Conservation (phyloP, 2,888 invertebrate species). For the Epicampocera succincta region DNA sequence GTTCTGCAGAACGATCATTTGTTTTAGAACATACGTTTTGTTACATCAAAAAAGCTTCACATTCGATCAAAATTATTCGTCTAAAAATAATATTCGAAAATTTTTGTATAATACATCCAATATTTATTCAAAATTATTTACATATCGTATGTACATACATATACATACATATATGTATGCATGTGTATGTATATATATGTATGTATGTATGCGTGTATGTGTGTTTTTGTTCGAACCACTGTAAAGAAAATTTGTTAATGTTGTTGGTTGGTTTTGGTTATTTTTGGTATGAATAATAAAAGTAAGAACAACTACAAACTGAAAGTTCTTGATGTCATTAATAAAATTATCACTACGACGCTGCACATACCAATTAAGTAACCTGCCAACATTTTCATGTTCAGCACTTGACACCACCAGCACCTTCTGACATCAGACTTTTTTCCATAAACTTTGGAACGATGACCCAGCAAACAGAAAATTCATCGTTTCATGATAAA, state of each 20-base stretch:
- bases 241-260: constrained; percentile 7
- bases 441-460: constrained; percentile 3
- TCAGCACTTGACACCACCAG: constrained; percentile 75
- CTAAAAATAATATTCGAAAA: too few relatives aligned
- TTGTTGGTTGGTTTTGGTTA: constrained; percentile 14
- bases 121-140: too few relatives aligned
- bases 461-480: neutral
- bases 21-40: too few relatives aligned
- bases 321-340: constrained; percentile 79
- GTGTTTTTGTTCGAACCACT: too few relatives aligned
- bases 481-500: too few relatives aligned
- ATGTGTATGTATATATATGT: too few relatives aligned
- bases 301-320: constrained; percentile 54
- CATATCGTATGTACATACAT: too few relatives aligned
- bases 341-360: constrained; percentile 81
- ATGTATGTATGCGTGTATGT: too few relatives aligned
- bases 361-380: constrained; percentile 80
- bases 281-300: constrained; percentile 43
- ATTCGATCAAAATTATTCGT: too few relatives aligned
- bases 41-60: too few relatives aligned
- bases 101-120: too few relatives aligned
- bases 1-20: too few relatives aligned
- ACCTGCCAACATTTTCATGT: constrained; percentile 77
- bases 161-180: neutral
- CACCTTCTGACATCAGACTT: constrained; percentile 45